Evolutionary conservation across 2,113 vertebrate genomes (phyloP), one percentile per base, ranked within the genome.

Genomic region (Aptenodytes forsteri): DNA sequence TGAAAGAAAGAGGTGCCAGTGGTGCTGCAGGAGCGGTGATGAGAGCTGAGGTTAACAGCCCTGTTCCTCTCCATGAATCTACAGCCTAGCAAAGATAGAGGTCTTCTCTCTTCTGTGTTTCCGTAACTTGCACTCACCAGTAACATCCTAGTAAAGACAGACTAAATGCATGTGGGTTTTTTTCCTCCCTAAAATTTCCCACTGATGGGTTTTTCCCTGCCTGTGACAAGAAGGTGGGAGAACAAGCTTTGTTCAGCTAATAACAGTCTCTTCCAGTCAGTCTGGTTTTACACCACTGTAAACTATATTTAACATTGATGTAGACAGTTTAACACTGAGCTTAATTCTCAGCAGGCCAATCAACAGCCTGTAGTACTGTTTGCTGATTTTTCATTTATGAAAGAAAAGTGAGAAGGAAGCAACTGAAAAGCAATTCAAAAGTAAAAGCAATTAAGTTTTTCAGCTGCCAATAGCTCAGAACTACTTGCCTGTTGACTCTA

Each of bases 371-470:
- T 23, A 54, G n/a, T 12, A 32, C 50, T 58, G 90, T 66, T 59
- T 78, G 67, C 29, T 93, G 64, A 50, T 81, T 71, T 92, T 78
- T 89, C 47, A 67, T 47, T 87, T 93, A 70, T 59, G 61, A 90
- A 94, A 89, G 22, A 69, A 76, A 90, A 96, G 49, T 21, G 65
- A 92, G 81, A 91, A 85, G 30, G 47, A 89, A 89, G 75, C n/a
- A 91, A 76, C 19, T 29, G 58, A 96, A 94, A 83, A 91, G 44
- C 55, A 69, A 90, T 77, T 89, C 6, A 59, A 44, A 93, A 93
- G 83, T 62, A 58, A 94, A 91, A 95, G 8, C 42, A 66, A 32
- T 75, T 65, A 20, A 49, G 29, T 89, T 77, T 67, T 76, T 38
- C 79, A 86, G 46, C 78, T 93, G 87, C 77, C 47, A 82, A 8